Base-by-base conservation (phyloP, 2,888 invertebrate genomes). In the Diachrysia chrysitis region DNA sequence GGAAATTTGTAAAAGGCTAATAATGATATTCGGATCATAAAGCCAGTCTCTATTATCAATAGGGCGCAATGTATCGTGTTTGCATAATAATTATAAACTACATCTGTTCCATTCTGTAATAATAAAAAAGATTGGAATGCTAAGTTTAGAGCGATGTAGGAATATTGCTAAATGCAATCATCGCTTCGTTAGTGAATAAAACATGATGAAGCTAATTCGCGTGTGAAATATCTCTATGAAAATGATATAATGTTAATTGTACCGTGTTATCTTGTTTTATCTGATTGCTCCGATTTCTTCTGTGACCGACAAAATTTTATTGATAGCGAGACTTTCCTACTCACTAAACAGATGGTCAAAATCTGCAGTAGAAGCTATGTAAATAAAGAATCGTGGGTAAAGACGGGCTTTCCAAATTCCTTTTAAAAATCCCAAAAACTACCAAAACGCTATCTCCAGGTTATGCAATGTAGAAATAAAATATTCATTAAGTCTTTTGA, bases 141-240 rank as follows among this genome's bases (percentile, higher is more conserved):
- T 55, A 12, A 12, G 53, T 68, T 73, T 64, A n/a, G n/a, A n/a
- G n/a, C 53, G 53, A 61, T 42, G 46, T 60, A 63, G 37, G 23
- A 63, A 66, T 69, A 51, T n/a, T 58, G 25, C 53, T 58, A 64
- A 51, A 51, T 19, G 19, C 21, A 51, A 51, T 51, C 48, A 51
- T 51, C 48, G 48, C 19, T 51, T 51, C 12, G 48, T 51, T 19
- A 21, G 48, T 12, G 48, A 51, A 63, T 74, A 74, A 60, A 57
- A 61, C 63, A 73, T 74, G 65, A 78, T 70, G 63, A 65, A 71
- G 53, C 37, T 75, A 75, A 71, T 75, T 74, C 75, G 67, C 56
- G 64, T 76, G 75, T 74, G 67, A 75, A 48, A 19, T 51, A 51
- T 21, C 19, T 51, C 21, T 21, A 21, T 2, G 3, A 75, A 79